A percentile compares a stretch with the other conserved stretches of the same genome.
These are phyloP conservation scores for Cheilosia impressa DNA, from an alignment of 2,888 invertebrate species.

Conservation along the genomic window DNA sequence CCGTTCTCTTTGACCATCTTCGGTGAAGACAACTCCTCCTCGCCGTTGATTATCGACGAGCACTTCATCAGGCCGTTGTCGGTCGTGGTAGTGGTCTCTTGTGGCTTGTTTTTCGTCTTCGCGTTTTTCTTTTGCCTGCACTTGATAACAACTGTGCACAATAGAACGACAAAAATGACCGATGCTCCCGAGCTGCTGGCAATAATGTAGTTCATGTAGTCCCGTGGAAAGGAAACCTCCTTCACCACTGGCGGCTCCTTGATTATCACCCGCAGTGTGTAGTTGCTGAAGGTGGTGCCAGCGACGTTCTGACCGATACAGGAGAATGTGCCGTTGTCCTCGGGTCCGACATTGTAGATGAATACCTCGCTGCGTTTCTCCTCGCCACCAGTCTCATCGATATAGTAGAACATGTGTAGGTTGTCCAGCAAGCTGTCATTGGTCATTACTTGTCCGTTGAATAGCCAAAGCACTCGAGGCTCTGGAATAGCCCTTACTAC, in stretches of 20 bases:
- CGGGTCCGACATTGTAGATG: slow-evolving; percentile 90
- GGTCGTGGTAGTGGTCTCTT: slow-evolving; percentile 85
- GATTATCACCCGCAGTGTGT: slow-evolving; percentile 90
- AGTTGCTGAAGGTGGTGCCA: slow-evolving; percentile 91
- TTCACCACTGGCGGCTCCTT: slow-evolving; percentile 89
- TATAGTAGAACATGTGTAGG: slow-evolving; percentile 88
- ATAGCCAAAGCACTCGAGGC: slow-evolving; percentile 92
- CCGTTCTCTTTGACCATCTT: slow-evolving; percentile 78
- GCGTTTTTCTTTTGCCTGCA: slow-evolving; percentile 82
- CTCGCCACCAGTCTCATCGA: slow-evolving; percentile 89
- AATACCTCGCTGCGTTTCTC: slow-evolving; percentile 91
- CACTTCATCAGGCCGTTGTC: slow-evolving; percentile 85
- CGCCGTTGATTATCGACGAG: slow-evolving; percentile 83
- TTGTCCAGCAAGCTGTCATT: slow-evolving; percentile 90
- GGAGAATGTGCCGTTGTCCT: slow-evolving; percentile 93
- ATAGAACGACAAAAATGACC: slow-evolving; percentile 87
- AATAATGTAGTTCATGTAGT: slow-evolving; percentile 89
- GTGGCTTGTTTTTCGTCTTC: slow-evolving; percentile 85
- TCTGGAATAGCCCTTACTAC: slow-evolving; percentile 92
- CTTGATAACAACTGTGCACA: slow-evolving; percentile 88
- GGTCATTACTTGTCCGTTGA: slow-evolving; percentile 91
- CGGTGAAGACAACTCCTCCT: slow-evolving; percentile 77
- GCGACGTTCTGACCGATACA: slow-evolving; percentile 94
- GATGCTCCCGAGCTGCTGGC: slow-evolving; percentile 87
- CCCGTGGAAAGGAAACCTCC: slow-evolving; percentile 88